Evolutionary conservation across 2,113 vertebrate genomes (phyloP).

Genomic region (Irena cyanogastra): DNA sequence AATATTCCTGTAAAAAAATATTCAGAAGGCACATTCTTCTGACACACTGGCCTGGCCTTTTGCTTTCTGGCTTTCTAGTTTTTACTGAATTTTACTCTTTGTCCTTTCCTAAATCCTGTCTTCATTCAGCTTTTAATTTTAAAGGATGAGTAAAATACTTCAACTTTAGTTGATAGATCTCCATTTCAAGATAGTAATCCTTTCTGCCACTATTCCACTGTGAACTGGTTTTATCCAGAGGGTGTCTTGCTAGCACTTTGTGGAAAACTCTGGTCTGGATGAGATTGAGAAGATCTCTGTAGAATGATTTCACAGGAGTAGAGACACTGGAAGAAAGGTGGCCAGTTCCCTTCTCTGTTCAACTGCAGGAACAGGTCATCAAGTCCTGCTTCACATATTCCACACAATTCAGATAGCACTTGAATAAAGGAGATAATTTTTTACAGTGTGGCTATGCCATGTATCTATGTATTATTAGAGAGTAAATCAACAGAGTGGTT

Average conservation of each 20-base stretch:
- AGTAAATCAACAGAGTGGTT: not conserved
- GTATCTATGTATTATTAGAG: too few species aligned
- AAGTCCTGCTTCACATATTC: not conserved
- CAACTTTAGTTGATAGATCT: not conserved
- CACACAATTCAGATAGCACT: not conserved
- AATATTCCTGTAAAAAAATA: not conserved
- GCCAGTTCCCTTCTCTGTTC: not conserved
- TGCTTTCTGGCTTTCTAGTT: not conserved
- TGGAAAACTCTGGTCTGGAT: not conserved
- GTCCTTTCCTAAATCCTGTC: not conserved
- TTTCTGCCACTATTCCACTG: not conserved
- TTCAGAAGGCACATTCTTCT: not conserved
- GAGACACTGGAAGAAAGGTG: not conserved
- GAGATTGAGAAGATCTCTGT: not conserved
- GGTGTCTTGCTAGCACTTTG: not conserved
- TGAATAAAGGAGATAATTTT: not conserved
- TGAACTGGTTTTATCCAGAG: not conserved
- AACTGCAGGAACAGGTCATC: not conserved
- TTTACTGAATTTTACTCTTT: not conserved
- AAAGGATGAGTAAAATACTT: not conserved
- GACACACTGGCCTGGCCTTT: not conserved
- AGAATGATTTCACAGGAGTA: not conserved
- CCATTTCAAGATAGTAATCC: not conserved
- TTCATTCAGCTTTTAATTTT: not conserved
- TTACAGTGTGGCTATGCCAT: not conserved